phyloP scores from a whole-genome alignment of 2,113 vertebrate species.

The Leucoraja erinaceus region DNA sequence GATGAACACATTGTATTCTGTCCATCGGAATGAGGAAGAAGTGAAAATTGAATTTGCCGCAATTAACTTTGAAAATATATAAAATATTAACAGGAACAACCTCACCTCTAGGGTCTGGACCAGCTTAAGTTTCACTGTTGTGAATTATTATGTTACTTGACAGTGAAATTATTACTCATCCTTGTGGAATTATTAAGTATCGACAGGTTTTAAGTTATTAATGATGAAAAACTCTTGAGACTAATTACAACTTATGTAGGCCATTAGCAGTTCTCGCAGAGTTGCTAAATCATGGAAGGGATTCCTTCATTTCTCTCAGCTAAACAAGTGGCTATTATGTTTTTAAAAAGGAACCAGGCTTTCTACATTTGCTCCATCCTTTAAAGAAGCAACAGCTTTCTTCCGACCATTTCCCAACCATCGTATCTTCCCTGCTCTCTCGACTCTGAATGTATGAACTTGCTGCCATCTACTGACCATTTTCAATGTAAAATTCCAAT shows the following conservation, averaged over 20 bases:
- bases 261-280: conserved; percentile 9
- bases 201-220: not conserved
- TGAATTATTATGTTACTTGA: not conserved
- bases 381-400: not conserved
- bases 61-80: not conserved
- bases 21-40: not conserved
- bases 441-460: not conserved
- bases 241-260: conserved; percentile 7
- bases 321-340: not conserved
- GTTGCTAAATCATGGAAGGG: not conserved
- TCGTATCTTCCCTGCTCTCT: not conserved
- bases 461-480: conserved; percentile 19
- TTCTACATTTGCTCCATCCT: not conserved
- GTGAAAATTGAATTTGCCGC: not conserved
- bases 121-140: not conserved
- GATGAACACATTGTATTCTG: no score
- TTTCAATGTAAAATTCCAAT: not conserved
- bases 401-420: not conserved
- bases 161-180: conserved; percentile 26
- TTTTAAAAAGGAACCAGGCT: not conserved
- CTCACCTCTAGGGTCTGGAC: not conserved
- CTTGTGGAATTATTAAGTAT: not conserved
- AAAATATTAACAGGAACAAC: not conserved
- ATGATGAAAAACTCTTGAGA: not conserved
- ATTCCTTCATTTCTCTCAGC: not conserved